Evolutionary conservation across 2,113 vertebrate genomes (phyloP), one percentile per base, ranked within the genome.

Genomic region (Oncorhynchus clarkii): DNA sequence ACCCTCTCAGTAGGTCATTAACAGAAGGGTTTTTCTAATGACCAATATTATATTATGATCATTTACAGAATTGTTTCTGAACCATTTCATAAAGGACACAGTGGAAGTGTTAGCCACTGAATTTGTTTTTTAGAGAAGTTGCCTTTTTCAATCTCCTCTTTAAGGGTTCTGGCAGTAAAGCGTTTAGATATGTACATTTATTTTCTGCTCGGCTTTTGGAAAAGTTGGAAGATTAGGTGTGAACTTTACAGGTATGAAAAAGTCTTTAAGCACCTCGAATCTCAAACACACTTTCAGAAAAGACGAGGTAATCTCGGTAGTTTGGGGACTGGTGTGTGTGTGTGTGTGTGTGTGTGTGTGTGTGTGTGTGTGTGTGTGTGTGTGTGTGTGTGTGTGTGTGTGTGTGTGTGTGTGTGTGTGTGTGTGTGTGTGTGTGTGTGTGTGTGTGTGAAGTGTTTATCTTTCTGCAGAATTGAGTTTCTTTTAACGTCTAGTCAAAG

Each of bases 401-500:
- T 27, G 64, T 64, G 60, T 11, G 60, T 34, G 75, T 27, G 64
- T 64, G 60, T 11, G 60, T 62, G 74, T 68, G 48, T 48, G 69
- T 34, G 75, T 27, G 64, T 64, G 60, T 11, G 76, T 62, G 74
- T 68, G 48, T 48, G 69, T 34, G 75, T 27, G 64, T 64, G 60
- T 11, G 60, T 34, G 75, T 27, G 64, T 64, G 60, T 11, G 60
- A 26, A 22, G 60, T 73, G 68, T 74, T 82, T 84, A 74, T 88
- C 80, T 85, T 79, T 82, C 71, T 80, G 79, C 82, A 81, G 86
- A 91, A 87, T 85, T 80, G 85, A 84, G 84, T 88, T 86, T 86
- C 65, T 81, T 93, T 93, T 92, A 90, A 93, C 92, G 90, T 89
- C 88, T 87, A 85, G 90, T 93, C 93, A 93, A 90, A 92, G 91